These are phyloP conservation scores for Pseudopodoces humilis DNA, from an alignment of 2,113 vertebrate species.

Conservation along the genomic window DNA sequence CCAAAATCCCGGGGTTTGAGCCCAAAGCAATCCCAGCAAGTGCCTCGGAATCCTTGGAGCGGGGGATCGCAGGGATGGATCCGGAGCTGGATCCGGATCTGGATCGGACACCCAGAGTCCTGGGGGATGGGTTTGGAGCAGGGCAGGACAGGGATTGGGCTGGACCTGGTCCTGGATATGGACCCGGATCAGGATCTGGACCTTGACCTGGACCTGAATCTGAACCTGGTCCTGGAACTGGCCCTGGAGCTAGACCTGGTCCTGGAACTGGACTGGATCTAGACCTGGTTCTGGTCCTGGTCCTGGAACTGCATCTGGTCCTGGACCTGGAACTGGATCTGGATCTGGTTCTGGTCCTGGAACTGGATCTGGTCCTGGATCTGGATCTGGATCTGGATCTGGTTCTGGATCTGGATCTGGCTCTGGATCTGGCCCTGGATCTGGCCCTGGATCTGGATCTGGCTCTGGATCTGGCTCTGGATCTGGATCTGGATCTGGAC, in stretches of 20 bases:
- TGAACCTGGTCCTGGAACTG: fast-evolving
- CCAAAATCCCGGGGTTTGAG: not conserved
- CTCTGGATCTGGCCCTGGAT: too few relatives aligned
- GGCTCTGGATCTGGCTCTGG: too few relatives aligned
- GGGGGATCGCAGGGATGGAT: not conserved
- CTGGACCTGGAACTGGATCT: fast-evolving
- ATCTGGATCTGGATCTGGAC: too few relatives aligned
- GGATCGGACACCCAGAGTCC: too few relatives aligned
- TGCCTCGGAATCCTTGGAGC: not conserved
- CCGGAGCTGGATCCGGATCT: fast-evolving
- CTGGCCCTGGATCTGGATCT: not conserved
- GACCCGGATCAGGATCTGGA: too few relatives aligned
- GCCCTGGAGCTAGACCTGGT: fast-evolving
- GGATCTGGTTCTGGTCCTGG: fast-evolving
- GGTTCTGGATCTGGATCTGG: not conserved
- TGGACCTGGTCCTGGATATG: not conserved
- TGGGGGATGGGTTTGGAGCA: too few relatives aligned
- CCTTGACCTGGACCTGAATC: fast-evolving
- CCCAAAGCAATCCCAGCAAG: not conserved
- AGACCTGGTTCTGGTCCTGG: not conserved
- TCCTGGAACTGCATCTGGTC: fast-evolving
- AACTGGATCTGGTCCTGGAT: fast-evolving
- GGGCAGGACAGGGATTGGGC: too few relatives aligned
- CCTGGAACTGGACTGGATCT: not conserved
- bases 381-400: not conserved